Evolutionary conservation across 2,888 invertebrate species (phyloP).

Genomic region (Pseudococcus jackbeardsleyi): DNA sequence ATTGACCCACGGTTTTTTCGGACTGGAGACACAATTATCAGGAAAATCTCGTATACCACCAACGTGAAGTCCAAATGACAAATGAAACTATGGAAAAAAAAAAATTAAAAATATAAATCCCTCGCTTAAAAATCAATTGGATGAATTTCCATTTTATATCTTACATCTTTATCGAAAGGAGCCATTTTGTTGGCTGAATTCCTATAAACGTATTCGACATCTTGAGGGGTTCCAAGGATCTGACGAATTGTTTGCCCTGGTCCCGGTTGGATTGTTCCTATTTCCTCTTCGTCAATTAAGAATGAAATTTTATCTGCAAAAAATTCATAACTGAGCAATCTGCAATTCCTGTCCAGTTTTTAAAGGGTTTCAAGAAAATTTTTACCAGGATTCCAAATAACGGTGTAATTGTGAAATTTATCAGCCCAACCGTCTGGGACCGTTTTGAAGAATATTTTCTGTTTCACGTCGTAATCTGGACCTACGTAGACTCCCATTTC

Average conservation of each 20-base stretch:
- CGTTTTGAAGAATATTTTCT: slow-evolving; percentile 67
- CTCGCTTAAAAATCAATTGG: background rate
- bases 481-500: slow-evolving; percentile 69
- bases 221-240: slow-evolving; percentile 65
- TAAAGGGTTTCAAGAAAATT: background rate
- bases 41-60: slow-evolving; percentile 68
- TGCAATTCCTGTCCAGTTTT: no score
- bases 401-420: slow-evolving; percentile 72
- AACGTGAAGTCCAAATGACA: slow-evolving; percentile 68
- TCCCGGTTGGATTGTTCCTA: background rate
- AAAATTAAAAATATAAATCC: background rate
- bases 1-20: slow-evolving; percentile 83
- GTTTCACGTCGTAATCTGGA: slow-evolving; percentile 66
- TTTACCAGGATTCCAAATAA: slow-evolving; percentile 72
- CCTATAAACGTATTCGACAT: slow-evolving; percentile 64
- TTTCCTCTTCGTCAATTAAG: slow-evolving; percentile 39
- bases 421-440: slow-evolving; percentile 69
- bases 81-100: slow-evolving; percentile 67
- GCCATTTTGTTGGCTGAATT: slow-evolving; percentile 72
- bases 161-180: slow-evolving; percentile 82
- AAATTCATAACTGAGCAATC: background rate
- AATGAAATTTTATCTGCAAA: slow-evolving; percentile 49
- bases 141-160: background rate
- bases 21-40: slow-evolving; percentile 67
- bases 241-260: slow-evolving; percentile 51